A percentile compares a stretch with the other conserved stretches of the same genome.
Conservation (phyloP, 2,113 vertebrate genomes). For the Thunnus maccoyii region DNA sequence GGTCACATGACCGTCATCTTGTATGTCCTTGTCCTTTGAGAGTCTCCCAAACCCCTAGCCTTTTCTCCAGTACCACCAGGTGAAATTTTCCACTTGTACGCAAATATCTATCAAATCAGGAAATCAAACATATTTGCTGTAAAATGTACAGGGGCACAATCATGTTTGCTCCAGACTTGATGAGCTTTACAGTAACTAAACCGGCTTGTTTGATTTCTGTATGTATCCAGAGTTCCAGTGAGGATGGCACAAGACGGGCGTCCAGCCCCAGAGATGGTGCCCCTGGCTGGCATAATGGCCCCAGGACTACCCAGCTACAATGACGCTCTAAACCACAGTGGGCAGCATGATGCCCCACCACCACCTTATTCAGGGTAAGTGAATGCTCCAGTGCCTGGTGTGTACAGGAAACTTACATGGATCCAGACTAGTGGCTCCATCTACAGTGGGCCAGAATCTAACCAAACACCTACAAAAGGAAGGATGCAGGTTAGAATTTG, state of each 20-base stretch:
- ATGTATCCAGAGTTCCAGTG: constrained; percentile 71
- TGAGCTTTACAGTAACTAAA: background rate
- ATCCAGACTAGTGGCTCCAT: background rate
- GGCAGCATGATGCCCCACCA: constrained; percentile 89
- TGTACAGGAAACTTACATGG: background rate
- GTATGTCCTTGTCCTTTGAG: background rate
- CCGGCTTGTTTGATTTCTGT: background rate
- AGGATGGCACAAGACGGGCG: constrained; percentile 69
- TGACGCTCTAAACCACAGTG: constrained; percentile 86
- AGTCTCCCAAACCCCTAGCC: background rate
- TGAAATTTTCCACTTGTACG: background rate
- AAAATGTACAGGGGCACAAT: background rate
- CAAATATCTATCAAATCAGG: background rate
- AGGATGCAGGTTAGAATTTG: background rate
- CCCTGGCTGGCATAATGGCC: constrained; percentile 63
- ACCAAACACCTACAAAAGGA: background rate
- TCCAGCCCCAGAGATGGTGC: constrained; percentile 68
- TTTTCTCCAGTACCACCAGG: no score
- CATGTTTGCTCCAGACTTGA: background rate
- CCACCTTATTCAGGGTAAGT: constrained; percentile 91
- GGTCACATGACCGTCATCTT: no score
- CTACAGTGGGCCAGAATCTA: background rate
- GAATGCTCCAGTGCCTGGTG: background rate
- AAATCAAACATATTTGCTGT: background rate
- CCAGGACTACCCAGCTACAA: constrained; percentile 89